phyloP scores from a whole-genome alignment of 2,888 invertebrate species.

The Cinara cedri region DNA sequence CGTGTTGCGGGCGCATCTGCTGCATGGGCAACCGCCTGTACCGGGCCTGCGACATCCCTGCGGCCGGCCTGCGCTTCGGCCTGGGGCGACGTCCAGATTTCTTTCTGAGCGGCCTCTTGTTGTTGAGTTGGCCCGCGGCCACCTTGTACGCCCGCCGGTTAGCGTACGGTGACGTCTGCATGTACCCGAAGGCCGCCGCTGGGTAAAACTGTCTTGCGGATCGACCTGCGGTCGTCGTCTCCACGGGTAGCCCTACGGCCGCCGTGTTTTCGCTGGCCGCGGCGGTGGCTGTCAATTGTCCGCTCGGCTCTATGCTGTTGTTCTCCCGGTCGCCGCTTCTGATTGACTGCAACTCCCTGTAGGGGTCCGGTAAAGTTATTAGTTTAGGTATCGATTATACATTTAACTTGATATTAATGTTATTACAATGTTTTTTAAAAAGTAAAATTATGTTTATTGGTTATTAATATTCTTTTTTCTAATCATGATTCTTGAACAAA shows the following conservation, averaged over 20 bases:
- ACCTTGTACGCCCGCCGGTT: constrained; percentile 37
- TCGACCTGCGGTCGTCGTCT: constrained; percentile 2
- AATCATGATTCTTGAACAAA: too few species aligned
- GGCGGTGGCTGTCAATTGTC: neutral
- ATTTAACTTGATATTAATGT: too few species aligned
- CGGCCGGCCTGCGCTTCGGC: neutral
- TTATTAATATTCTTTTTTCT: too few species aligned
- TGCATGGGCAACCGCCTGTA: constrained; percentile 20
- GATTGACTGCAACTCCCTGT: constrained; percentile 5
- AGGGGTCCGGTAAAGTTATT: neutral
- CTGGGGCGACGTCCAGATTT: constrained; percentile 9
- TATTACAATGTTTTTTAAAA: too few species aligned
- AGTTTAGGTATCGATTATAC: neutral
- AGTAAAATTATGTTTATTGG: too few species aligned
- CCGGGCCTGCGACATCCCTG: neutral
- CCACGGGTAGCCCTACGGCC: neutral
- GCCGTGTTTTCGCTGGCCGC: too few species aligned
- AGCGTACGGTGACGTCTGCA: neutral
- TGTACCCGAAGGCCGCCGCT: neutral
- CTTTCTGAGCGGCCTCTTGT: neutral
- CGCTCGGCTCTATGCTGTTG: neutral
- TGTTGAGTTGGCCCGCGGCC: neutral
- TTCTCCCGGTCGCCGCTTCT: neutral
- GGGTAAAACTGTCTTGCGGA: constrained; percentile 27
- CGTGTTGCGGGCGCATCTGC: neutral